Conservation (phyloP, 2,888 invertebrate species). For the Apodemia hepburni region DNA sequence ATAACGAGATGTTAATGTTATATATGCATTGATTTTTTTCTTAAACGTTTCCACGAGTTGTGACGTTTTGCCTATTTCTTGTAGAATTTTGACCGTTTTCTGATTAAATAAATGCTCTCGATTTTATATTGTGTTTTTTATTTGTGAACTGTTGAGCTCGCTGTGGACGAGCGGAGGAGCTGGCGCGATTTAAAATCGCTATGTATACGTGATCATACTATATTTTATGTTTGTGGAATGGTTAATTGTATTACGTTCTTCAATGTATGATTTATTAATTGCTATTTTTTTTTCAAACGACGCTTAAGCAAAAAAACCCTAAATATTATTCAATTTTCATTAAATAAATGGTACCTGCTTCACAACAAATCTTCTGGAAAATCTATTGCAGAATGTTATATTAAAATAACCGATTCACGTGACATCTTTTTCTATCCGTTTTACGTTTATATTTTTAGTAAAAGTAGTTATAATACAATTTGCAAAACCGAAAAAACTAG, state of each 20-base stretch:
- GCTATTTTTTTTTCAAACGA: neutral
- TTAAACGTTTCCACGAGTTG: constrained; percentile 75
- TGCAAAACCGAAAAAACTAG: too few relatives aligned
- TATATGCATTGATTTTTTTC: constrained; percentile 70
- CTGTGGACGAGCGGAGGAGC: constrained; percentile 17
- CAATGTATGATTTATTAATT: neutral
- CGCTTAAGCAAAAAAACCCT: too few relatives aligned
- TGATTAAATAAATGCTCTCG: constrained; percentile 71
- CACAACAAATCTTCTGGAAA: too few relatives aligned
- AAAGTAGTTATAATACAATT: too few relatives aligned
- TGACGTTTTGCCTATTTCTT: constrained; percentile 77
- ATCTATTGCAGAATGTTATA: too few relatives aligned
- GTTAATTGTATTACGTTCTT: neutral
- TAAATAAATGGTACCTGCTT: too few relatives aligned
- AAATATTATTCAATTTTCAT: too few relatives aligned
- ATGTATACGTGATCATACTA: constrained; percentile 2
- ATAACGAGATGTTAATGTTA: constrained; percentile 54
- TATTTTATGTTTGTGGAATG: neutral
- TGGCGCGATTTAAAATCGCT: constrained; percentile 16
- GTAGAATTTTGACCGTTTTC: constrained; percentile 79
- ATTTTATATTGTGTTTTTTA: constrained; percentile 52
- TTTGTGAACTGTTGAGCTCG: constrained; percentile 43
- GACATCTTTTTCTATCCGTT: too few relatives aligned
- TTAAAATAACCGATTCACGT: too few relatives aligned
- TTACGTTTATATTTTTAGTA: too few relatives aligned